These are phyloP conservation scores for Ectropis crepuscularia DNA, from an alignment of 2,888 invertebrate species.

Conservation along the genomic window DNA sequence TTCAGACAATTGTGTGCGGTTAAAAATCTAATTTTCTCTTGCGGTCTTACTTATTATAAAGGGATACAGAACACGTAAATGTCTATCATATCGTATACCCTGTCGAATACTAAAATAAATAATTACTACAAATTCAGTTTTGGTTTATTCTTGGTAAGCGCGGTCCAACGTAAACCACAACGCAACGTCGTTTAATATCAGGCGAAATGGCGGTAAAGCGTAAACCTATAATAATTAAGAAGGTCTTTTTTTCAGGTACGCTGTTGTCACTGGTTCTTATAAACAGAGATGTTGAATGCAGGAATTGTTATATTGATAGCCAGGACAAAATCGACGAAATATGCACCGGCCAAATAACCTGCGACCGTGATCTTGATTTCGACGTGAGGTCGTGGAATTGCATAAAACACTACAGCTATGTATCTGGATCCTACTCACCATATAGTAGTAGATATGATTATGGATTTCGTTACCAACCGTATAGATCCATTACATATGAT, in stretches of 20 bases:
- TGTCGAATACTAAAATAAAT: too few relatives aligned
- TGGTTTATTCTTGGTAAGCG: too few relatives aligned
- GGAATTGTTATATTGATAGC: neutral
- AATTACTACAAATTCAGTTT: too few relatives aligned
- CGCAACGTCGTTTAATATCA: too few relatives aligned
- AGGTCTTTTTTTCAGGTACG: slow-evolving; percentile 7
- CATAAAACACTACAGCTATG: neutral
- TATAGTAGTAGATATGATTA: neutral
- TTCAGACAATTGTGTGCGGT: too few relatives aligned
- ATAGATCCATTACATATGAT: slow-evolving; percentile 4
- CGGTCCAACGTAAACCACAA: too few relatives aligned
- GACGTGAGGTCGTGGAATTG: slow-evolving; percentile 18
- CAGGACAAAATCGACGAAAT: neutral
- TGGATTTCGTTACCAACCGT: neutral
- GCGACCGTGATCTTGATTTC: slow-evolving; percentile 7
- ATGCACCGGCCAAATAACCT: slow-evolving; percentile 21
- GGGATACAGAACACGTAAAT: too few relatives aligned
- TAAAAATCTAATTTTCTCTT: too few relatives aligned
- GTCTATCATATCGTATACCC: too few relatives aligned
- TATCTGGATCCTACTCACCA: neutral
- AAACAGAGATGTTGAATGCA: neutral
- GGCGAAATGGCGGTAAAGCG: too few relatives aligned
- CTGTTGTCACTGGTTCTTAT: neutral
- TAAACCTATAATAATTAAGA: too few relatives aligned
- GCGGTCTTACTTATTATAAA: too few relatives aligned